Evolutionary conservation across 2,888 invertebrate genomes (phyloP), one percentile per base, ranked within the genome.

Genomic region (Linhomoeus sp.): DNA sequence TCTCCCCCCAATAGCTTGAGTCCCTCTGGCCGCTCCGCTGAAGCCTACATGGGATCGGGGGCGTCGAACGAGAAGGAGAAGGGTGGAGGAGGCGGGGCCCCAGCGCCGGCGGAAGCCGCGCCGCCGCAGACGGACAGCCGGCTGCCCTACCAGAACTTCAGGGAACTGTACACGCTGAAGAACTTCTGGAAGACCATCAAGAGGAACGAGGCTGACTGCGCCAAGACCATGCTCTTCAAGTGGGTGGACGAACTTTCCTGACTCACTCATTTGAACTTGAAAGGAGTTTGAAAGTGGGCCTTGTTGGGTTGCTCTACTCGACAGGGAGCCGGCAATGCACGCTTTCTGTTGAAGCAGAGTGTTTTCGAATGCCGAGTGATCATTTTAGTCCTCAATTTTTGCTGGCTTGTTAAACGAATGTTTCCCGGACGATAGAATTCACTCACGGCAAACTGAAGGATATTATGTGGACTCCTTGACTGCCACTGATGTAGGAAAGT

Each of bases 131-230:
- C 46, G 23, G 62, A 62, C 50, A 24, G 44, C 14, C 54, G 62
- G 9, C 52, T 63, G 24, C 59, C 59, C 38, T 61, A 55, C 47
- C 49, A 55, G 24, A 57, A 58, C 45, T 62, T 58, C 51, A 54
- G 60, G 9, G 62, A 62, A 25, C 49, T 61, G n/a, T 62, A 56
- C 54, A 62, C 61, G 7, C 49, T 61, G 46, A 62, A 62, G 50
- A 62, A 62, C 50, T 62, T 55, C 49, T 62, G 60, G 60, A 62
- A 62, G 49, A 58, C 62, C 2, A 52, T 62, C n/a, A 44, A 56
- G 23, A 43, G 62, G 33, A 57, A 57, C 43, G 62, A 62, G 41
- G 49, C 51, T 41, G 50, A 56, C n/a, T 56, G 58, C 47, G 58
- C 51, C 22, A 59, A 58, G 43, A 47, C 40, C 1, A 56, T 61